These are phyloP conservation scores for Notodonta dromedarius DNA, from an alignment of 2,888 invertebrate genomes.

Conservation along the genomic window DNA sequence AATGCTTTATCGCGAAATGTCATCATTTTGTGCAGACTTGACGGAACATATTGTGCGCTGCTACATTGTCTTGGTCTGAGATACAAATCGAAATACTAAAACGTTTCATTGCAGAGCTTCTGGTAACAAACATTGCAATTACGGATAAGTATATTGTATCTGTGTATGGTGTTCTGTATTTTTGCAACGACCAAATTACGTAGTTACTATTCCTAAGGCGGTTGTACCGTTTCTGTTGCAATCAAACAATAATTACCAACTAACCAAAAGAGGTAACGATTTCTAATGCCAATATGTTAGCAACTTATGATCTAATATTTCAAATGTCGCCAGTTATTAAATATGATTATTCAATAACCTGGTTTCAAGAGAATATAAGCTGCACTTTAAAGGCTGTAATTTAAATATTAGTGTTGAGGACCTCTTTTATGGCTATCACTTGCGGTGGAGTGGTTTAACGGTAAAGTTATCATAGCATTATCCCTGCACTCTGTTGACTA, in stretches of 20 bases:
- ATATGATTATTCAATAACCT: constrained; percentile 46
- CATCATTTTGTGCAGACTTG: not conserved
- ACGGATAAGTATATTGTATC: too few relatives aligned
- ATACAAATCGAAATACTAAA: not conserved
- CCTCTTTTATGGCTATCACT: constrained; percentile 41
- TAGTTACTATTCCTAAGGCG: too few relatives aligned
- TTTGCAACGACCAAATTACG: too few relatives aligned
- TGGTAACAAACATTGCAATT: too few relatives aligned
- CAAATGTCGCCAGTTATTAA: constrained; percentile 41
- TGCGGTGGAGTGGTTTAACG: constrained; percentile 46
- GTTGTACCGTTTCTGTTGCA: not conserved
- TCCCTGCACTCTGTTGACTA: constrained; percentile 48
- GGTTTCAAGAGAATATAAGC: constrained; percentile 38
- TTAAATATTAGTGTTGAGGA: constrained; percentile 47
- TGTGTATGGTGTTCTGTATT: too few relatives aligned
- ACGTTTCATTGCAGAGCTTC: too few relatives aligned
- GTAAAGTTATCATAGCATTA: constrained; percentile 64
- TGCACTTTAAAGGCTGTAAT: constrained; percentile 48
- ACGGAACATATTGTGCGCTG: not conserved
- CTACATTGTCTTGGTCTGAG: not conserved
- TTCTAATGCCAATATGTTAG: not conserved
- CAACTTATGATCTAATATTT: constrained; percentile 6
- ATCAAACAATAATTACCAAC: not conserved
- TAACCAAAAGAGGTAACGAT: not conserved
- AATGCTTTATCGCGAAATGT: constrained; percentile 21